These are phyloP conservation scores for Podocnemis expansa DNA, from an alignment of 2,113 vertebrate genomes.

Conservation along the genomic window DNA sequence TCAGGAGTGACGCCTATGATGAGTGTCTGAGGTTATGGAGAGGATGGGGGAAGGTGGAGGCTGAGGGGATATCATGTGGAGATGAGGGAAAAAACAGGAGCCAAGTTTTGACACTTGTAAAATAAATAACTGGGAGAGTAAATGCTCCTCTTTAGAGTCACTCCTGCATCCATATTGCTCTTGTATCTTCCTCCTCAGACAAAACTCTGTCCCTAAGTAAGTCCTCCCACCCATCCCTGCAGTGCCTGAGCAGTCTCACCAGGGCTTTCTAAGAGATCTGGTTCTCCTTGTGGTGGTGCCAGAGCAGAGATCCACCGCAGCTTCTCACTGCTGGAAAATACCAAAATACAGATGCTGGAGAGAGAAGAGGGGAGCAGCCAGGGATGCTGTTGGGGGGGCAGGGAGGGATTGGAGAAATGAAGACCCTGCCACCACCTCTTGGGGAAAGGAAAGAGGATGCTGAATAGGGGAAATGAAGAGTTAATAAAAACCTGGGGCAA, in stretches of 20 bases:
- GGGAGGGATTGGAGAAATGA: neutral
- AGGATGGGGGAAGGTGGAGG: neutral
- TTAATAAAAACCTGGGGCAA: neutral
- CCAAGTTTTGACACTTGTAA: neutral
- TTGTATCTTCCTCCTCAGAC: neutral
- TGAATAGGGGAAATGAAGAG: neutral
- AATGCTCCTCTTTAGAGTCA: neutral
- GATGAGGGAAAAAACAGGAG: neutral
- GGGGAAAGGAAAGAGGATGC: neutral
- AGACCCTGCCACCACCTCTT: neutral
- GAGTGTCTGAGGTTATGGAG: neutral
- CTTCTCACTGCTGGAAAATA: constrained; percentile 88
- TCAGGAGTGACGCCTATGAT: neutral
- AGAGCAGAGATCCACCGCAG: constrained; percentile 95
- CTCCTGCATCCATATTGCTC: neutral
- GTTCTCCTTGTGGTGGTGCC: constrained; percentile 78
- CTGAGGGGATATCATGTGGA: neutral
- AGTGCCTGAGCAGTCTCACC: constrained; percentile 68
- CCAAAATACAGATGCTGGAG: neutral
- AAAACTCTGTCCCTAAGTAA: neutral
- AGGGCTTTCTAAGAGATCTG: constrained; percentile 75
- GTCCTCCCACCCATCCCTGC: neutral
- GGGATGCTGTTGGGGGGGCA: neutral
- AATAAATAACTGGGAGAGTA: neutral
- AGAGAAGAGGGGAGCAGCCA: neutral